Evolutionary conservation across 2,888 invertebrate genomes (phyloP).

Genomic region (Orthosia gracilis): DNA sequence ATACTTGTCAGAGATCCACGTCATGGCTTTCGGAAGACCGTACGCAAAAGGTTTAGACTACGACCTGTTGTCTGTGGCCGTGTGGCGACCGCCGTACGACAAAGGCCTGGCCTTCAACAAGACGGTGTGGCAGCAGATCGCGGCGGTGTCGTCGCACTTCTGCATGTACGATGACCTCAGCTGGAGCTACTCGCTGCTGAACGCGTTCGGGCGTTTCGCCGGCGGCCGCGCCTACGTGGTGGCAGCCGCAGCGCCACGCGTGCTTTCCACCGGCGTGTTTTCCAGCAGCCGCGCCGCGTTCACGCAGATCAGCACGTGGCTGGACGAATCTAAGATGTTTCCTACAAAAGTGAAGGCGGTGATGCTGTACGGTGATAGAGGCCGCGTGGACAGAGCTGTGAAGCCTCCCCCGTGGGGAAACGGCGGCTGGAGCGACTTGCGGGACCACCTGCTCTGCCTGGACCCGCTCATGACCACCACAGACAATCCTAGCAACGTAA

Average conservation of each 20-base stretch:
- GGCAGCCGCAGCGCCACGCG: constrained; percentile 71
- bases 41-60: constrained; percentile 59
- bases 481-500: not conserved
- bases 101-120: constrained; percentile 76
- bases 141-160: constrained; percentile 60
- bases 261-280: constrained; percentile 65
- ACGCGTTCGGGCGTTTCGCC: constrained; percentile 65
- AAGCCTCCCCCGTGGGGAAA: constrained; percentile 64
- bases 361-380: constrained; percentile 64
- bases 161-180: constrained; percentile 76
- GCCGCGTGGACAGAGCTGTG: constrained; percentile 54
- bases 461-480: constrained; percentile 65
- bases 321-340: constrained; percentile 58
- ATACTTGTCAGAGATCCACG: constrained; percentile 65
- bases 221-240: constrained; percentile 68
- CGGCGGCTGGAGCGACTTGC: constrained; percentile 76
- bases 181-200: constrained; percentile 78
- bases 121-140: constrained; percentile 73
- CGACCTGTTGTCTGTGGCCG: constrained; percentile 69
- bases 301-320: constrained; percentile 30
- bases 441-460: constrained; percentile 76
- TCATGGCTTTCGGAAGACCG: constrained; percentile 74
- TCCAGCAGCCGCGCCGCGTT: constrained; percentile 54
- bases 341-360: constrained; percentile 69
- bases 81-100: constrained; percentile 75